Conservation (phyloP, 2,113 vertebrate genomes). For the Myocastor coypus region DNA sequence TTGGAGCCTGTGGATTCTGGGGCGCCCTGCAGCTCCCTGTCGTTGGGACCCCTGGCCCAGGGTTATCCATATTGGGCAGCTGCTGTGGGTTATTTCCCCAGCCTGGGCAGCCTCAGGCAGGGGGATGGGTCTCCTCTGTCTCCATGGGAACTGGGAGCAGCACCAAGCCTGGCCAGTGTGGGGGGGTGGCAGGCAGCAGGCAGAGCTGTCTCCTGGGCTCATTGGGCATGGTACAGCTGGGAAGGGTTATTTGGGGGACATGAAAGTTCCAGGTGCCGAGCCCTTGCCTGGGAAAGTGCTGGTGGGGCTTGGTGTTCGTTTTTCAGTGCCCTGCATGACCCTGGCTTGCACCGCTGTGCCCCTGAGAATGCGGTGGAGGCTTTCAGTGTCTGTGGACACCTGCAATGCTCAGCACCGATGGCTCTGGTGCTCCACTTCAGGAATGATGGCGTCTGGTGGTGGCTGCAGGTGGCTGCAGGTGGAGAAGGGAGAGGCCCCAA, state of each 20-base stretch:
- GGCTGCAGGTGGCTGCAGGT: neutral
- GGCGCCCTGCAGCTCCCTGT: neutral
- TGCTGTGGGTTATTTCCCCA: neutral
- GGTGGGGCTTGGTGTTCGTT: neutral
- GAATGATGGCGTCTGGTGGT: neutral
- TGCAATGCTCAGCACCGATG: neutral
- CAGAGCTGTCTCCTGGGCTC: slow-evolving; percentile 44
- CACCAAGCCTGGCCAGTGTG: accelerated
- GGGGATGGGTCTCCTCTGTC: neutral
- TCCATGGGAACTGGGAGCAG: slow-evolving; percentile 64
- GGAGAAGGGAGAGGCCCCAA: neutral
- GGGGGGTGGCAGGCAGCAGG: neutral
- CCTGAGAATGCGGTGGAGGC: neutral
- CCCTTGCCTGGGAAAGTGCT: slow-evolving; percentile 17
- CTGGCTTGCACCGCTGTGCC: accelerated
- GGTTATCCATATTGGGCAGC: neutral
- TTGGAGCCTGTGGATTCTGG: neutral
- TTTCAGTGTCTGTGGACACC: neutral
- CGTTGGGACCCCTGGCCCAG: neutral
- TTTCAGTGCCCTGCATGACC: neutral
- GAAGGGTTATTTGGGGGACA: slow-evolving; percentile 50
- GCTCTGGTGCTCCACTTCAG: neutral
- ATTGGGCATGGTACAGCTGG: neutral
- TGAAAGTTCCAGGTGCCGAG: slow-evolving; percentile 25
- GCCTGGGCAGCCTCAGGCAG: neutral